Base-by-base conservation (phyloP, 1,140 invertebrate genomes). In the Drosophila ficusphila region DNA sequence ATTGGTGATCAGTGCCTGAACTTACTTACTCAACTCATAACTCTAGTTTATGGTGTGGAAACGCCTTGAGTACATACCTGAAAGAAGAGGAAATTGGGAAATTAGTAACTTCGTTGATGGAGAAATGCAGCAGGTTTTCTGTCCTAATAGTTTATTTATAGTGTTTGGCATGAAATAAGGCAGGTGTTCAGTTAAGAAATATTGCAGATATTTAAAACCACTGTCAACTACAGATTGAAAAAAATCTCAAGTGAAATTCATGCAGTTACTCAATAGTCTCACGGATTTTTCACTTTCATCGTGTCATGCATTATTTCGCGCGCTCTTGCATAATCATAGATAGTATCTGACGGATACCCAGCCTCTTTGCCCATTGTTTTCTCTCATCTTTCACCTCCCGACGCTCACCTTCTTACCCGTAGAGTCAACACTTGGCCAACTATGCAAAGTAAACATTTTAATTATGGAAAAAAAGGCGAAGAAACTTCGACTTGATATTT, bases 391-490 rank as follows among this genome's bases (percentile, higher is more conserved):
- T 27, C 21, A 14, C 16, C 33, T 46, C 9, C 19, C 21, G 11
- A 7, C 33, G 6, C 52, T 53, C 38, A 21, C 21, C 34, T 42
- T 21, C 8, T 29, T 16, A 11, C 44, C 21, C 25, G 58, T n/a
- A 31, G 27, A 41, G 60, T 27, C 33, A 65, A 65, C 62, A 68
- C 65, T 57, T 46, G 39, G 64, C 49, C 68, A 73, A 73, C 70
- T 54, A 73, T 33, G 57, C 64, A 73, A 64, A 56, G 69, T 62
- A 56, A 73, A 73, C 70, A 73, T 64, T 64, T 73, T 73, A 73
- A 73, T 73, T 73, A 72, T 18, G 41, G 29, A 61, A 70, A 70
- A 70, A 60, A 70, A 58, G 14, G n/a, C 52, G 33, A 51, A 29
- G 33, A 21, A 73, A 73, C 69, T 57, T 68, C 41, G 25, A 42